These are phyloP conservation scores for Papio anubis DNA, from an alignment of 2,113 vertebrate species.

Conservation along the genomic window DNA sequence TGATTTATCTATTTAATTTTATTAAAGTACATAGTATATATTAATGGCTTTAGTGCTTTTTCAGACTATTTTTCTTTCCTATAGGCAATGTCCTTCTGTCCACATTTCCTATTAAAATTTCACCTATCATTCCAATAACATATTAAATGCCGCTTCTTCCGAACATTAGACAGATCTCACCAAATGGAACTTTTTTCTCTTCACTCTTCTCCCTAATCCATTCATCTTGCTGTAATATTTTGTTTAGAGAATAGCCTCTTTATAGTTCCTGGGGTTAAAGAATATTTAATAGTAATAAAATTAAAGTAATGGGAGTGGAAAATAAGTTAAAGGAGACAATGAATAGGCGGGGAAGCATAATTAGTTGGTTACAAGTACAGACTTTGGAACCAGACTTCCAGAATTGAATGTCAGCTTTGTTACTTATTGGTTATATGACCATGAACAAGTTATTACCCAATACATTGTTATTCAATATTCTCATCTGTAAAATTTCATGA, in stretches of 20 bases:
- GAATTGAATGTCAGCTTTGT: background rate
- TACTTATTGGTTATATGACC: background rate
- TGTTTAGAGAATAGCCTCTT: background rate
- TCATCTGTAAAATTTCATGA: background rate
- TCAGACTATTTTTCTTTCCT: background rate
- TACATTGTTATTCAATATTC: background rate
- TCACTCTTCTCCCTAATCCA: background rate
- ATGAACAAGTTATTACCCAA: background rate
- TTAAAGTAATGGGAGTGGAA: background rate
- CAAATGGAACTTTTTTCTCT: background rate
- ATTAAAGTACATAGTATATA: background rate
- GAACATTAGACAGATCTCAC: background rate
- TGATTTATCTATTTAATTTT: constrained; percentile 36
- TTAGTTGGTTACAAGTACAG: background rate
- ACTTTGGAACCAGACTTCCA: background rate
- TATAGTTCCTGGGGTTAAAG: background rate
- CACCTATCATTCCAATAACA: background rate
- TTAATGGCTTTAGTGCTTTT: constrained; percentile 17
- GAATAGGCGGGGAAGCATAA: background rate
- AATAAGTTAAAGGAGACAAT: background rate
- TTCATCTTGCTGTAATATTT: background rate
- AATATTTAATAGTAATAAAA: background rate
- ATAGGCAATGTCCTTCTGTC: background rate
- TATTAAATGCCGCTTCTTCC: background rate
- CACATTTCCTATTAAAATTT: background rate